A percentile compares a stretch with the other conserved stretches of the same genome.
These are phyloP conservation scores for Drosophila pseudoananassae DNA, from an alignment of 1,140 invertebrate genomes.

Conservation along the genomic window DNA sequence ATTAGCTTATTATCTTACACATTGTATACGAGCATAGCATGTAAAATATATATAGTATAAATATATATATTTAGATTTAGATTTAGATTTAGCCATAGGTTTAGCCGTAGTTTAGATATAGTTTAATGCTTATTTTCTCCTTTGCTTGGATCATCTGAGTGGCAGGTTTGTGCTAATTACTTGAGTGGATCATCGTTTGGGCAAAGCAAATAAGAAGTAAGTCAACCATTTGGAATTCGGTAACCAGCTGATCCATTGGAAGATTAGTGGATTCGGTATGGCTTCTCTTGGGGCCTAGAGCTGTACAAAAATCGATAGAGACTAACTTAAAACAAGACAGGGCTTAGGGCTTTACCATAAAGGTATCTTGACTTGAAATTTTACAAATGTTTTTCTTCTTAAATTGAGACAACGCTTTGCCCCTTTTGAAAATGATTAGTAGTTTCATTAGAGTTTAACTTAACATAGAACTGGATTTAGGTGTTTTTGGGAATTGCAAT, in stretches of 20 bases:
- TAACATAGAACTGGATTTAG: not conserved
- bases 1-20: conserved; percentile 76
- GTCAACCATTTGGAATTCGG: conserved; percentile 7
- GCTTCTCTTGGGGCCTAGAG: conserved; percentile 37
- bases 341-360: not conserved
- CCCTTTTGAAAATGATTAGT: not conserved
- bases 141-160: conserved; percentile 24
- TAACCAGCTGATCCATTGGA: conserved; percentile 42
- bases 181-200: conserved; percentile 36
- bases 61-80: conserved; percentile 40
- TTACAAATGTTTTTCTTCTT: conserved; percentile 7
- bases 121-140: conserved; percentile 8
- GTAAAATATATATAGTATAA: conserved; percentile 37
- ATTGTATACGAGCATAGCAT: conserved; percentile 71
- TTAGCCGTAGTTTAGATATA: conserved; percentile 34
- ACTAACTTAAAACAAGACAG: conserved; percentile 23
- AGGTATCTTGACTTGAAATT: conserved; percentile 2
- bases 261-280: conserved; percentile 49
- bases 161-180: conserved; percentile 31
- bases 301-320: conserved; percentile 46
- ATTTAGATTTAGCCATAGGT: conserved; percentile 40
- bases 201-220: conserved; percentile 27
- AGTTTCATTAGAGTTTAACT: conserved; percentile 2
- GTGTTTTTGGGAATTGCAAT: not conserved
- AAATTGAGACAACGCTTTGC: too few relatives aligned